Base-by-base conservation (phyloP, 30 jellyfish, hydroid and myxozoan genomes). In the Hydractinia echinata region DNA sequence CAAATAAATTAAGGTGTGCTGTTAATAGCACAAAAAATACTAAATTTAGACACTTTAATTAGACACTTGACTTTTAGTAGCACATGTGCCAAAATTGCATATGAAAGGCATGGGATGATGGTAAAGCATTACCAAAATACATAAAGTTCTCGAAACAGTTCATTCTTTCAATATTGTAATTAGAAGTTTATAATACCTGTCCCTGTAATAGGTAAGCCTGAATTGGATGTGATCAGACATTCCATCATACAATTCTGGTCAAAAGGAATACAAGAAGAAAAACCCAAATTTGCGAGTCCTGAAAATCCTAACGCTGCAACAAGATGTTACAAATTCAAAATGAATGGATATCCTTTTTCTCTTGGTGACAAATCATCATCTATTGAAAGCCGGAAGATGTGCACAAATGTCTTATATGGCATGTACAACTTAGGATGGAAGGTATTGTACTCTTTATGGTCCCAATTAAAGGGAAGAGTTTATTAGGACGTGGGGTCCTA, bases 351-450 rank as follows among this genome's bases (percentile, higher is more conserved):
- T 64, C 74, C 74, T 51, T 64, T 64, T 51, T n/a, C 1, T 44
- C 7, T 9, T 64, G 6, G 74, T n/a, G 39, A n/a, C 4, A 64
- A 64, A 64, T 44, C 19, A 7, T 7, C 74, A 64, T 44, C 74
- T n/a, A 64, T 64, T n/a, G 51, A 64, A 13, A n/a, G 19, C 4
- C 74, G 74, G 4, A 44, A 64, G 16, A 64, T 64, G 74, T 44
- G 51, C 7, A 6, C 74, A n/a, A 51, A 51, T 64, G 18, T 64
- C 4, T 51, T 64, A 51, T n/a, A n/a, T 44, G 16, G 39, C 74
- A n/a, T 64, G 74, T 64, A n/a, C 74, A 64, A 64, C 39, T 51
- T 64, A n/a, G 74, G 74, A n/a, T 64, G 74, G 74, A 7, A 51
- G 74, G 74, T 64, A 6, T 1, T 44, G 19, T 11, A 58, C 19